Conservation (phyloP, 2,113 vertebrate genomes). For the Malurus melanocephalus region DNA sequence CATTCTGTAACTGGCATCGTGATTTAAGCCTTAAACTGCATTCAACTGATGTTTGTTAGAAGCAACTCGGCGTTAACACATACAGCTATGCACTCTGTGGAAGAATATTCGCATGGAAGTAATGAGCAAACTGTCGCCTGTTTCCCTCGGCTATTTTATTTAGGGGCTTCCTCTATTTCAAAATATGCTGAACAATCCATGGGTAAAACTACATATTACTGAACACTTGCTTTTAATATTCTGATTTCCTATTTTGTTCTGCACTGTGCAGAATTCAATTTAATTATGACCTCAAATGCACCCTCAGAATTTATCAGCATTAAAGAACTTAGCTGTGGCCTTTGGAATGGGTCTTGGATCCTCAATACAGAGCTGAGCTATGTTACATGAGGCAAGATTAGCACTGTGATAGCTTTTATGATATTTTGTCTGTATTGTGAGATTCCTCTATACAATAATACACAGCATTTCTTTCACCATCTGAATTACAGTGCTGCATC, state of each 20-base stretch:
- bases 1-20: neutral
- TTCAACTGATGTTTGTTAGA: neutral
- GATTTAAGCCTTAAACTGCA: neutral
- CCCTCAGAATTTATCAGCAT: neutral
- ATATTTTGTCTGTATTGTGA: neutral
- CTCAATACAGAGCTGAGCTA: neutral
- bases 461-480: neutral
- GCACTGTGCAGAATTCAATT: neutral
- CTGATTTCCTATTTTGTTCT: neutral
- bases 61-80: fast-evolving
- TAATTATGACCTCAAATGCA: neutral
- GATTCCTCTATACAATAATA: neutral
- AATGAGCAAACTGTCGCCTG: neutral
- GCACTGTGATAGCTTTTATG: neutral
- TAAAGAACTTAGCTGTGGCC: neutral
- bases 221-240: neutral
- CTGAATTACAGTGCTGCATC: neutral
- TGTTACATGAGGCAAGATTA: neutral
- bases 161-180: neutral
- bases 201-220: neutral
- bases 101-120: neutral
- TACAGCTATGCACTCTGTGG: neutral
- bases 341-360: neutral
- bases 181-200: neutral
- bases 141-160: neutral